phyloP scores from a whole-genome alignment of 2,113 vertebrate species.

The Catharus minimus region DNA sequence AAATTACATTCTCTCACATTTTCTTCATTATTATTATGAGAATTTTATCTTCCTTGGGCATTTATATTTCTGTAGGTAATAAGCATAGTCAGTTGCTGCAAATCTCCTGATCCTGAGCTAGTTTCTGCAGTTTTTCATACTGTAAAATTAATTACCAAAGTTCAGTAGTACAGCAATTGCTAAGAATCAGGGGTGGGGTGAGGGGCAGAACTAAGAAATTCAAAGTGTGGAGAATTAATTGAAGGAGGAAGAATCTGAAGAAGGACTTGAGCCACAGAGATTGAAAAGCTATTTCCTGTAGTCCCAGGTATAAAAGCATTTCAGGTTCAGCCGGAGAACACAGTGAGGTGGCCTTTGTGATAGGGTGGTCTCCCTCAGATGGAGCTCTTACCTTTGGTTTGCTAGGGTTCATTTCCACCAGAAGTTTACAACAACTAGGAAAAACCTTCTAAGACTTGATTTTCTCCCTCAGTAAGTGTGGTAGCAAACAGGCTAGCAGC shows the following conservation, averaged over 20 bases:
- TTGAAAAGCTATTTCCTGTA: not conserved
- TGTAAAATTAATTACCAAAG: slow-evolving; percentile 64
- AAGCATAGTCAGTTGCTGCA: slow-evolving; percentile 46
- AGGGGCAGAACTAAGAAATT: not conserved
- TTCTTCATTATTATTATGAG: slow-evolving; percentile 50
- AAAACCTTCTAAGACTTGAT: not conserved
- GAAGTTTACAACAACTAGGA: not conserved
- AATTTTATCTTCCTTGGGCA: slow-evolving; percentile 62
- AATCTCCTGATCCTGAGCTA: slow-evolving; percentile 34
- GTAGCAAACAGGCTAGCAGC: not conserved
- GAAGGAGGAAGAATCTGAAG: not conserved
- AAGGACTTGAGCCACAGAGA: not conserved
- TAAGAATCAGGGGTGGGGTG: slow-evolving; percentile 4
- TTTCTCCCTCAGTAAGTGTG: not conserved
- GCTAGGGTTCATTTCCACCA: not conserved
- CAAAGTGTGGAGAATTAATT: not conserved
- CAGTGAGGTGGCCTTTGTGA: not conserved
- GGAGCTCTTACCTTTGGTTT: not conserved
- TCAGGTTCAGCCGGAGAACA: not conserved
- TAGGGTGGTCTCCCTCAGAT: not conserved
- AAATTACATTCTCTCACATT: slow-evolving; percentile 56
- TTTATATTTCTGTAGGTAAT: slow-evolving; percentile 70
- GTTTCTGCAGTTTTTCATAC: slow-evolving; percentile 45
- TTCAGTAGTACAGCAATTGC: slow-evolving; percentile 28
- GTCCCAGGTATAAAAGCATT: not conserved